phyloP scores from a whole-genome alignment of 2,797 vertebrate species.

The Cynodonichthys magdalenae region DNA sequence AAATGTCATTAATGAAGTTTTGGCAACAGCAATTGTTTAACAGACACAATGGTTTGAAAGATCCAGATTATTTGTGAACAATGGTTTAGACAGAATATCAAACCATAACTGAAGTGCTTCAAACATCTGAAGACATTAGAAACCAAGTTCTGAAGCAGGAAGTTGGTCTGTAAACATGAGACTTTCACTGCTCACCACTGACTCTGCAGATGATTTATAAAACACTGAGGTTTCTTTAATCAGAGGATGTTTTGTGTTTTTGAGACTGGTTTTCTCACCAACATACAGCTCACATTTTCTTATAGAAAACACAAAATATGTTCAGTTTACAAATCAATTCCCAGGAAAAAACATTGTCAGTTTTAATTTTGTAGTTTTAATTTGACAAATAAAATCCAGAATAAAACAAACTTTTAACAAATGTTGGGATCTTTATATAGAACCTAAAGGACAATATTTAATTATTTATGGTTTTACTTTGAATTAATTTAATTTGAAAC shows the following conservation, averaged over 20 bases:
- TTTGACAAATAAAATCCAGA: no score
- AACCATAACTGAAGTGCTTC: slow-evolving; percentile 1
- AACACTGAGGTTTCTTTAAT: slow-evolving; percentile 2
- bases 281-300: background rate
- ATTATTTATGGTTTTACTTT: no score
- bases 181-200: background rate
- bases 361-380: no score
- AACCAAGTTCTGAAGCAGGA: slow-evolving; percentile 6
- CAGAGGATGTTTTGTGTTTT: slow-evolving; percentile 8
- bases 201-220: slow-evolving; percentile 6
- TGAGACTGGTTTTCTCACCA: no score
- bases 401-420: no score
- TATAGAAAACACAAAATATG: background rate
- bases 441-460: no score
- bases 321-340: background rate
- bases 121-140: slow-evolving; percentile 4
- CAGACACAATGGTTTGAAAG: background rate
- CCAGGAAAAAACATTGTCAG: no score
- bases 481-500: no score
- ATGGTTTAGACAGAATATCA: slow-evolving; percentile 3
- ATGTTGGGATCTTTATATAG: no score
- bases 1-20: background rate
- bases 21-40: background rate
- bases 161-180: slow-evolving; percentile 10
- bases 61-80: background rate